Base-by-base conservation (phyloP, 2,113 vertebrate species). In the Brienomyrus longianalis region DNA sequence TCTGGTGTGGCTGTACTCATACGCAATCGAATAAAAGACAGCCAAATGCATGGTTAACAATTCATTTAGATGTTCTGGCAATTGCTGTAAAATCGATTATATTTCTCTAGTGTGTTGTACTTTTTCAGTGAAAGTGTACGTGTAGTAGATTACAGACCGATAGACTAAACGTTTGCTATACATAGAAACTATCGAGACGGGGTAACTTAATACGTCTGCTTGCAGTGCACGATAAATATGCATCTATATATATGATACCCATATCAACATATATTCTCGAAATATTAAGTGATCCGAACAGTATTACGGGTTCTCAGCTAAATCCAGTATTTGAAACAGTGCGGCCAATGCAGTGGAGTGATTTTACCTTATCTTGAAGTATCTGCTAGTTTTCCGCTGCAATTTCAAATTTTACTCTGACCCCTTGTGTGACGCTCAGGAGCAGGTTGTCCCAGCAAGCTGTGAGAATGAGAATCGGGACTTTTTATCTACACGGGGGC, bases 401-500 rank as follows among this genome's bases (percentile, higher is more conserved):
- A 52, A 70, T 84, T 89, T 4, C 83, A 90, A 84, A 39, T 19
- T 83, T 90, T 17, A 39, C 27, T 21, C 70, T 77, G 45, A 70
- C 27, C 88, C 66, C 86, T 17, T 48, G 50, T 70, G 80, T 59
- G 86, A 48, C 50, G 74, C 88, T 48, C 39, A 39, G 45, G 62
- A 91, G 91, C 89, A 92, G 88, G 90, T 27, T 89, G 89, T 80
- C 66, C 92, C 91, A 92, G 83, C 85, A 88, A 88, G 21, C 92
- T 89, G 88, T 59, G 27, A 90, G 89, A 92, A 83, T 54, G 54
- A 83, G 86, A 90, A 92, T 84, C 43, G 91, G 89, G 90, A 90
- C 90, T 93, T 90, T 89, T 89, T 83, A 93, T 94, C 91, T 93
- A 94, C 91, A 93, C 88, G 45, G 92, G 84, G 92, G 93, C 54